Evolutionary conservation across 2,797 vertebrate species (phyloP).

Genomic region (Sarcophilus harrisii): DNA sequence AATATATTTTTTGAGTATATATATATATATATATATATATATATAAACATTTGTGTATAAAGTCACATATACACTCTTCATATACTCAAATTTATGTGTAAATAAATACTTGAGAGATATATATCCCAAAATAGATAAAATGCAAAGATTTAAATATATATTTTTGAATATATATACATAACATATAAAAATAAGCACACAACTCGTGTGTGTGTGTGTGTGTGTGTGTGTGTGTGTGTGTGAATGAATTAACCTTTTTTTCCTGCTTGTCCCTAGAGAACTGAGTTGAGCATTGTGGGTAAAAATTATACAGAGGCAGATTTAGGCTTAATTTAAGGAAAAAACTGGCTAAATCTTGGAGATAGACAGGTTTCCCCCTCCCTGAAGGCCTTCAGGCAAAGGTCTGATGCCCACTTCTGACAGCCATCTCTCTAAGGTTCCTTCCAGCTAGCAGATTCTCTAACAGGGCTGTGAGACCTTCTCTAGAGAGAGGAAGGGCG

Average conservation of each 20-base stretch:
- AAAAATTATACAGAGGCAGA: background rate
- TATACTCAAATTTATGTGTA: background rate
- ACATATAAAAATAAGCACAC: no score
- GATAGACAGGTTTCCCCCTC: background rate
- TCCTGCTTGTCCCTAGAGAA: background rate
- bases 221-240: background rate
- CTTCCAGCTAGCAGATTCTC: background rate
- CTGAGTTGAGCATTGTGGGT: background rate
- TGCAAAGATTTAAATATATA: background rate
- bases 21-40: background rate
- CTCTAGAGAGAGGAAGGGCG: background rate
- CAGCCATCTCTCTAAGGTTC: background rate
- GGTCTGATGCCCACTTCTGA: background rate
- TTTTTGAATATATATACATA: background rate
- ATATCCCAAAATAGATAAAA: no score
- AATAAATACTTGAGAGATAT: background rate
- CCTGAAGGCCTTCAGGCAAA: background rate
- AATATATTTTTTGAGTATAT: background rate
- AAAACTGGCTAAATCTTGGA: background rate
- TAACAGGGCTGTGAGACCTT: background rate
- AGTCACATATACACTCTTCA: background rate
- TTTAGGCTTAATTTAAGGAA: background rate
- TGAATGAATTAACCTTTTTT: background rate
- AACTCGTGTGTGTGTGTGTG: no score
- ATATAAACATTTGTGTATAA: background rate